Base-by-base conservation (phyloP, 2,113 vertebrate genomes). In the Corydoras sp. region DNA sequence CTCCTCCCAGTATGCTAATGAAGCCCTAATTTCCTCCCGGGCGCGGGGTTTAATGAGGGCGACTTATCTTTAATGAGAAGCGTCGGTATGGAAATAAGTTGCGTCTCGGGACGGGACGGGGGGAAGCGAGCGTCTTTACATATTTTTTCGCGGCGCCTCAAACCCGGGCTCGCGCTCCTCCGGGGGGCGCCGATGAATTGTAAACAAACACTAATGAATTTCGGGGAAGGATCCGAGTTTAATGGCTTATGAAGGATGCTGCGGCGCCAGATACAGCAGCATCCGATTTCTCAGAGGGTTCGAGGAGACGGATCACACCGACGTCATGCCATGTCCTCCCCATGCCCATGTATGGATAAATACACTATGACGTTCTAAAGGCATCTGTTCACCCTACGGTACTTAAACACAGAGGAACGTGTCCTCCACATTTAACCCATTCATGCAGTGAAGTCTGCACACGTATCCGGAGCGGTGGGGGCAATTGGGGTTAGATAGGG, bases 1-100 rank as follows among this genome's bases (percentile, higher is more conserved):
- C 63, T 2, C 77, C 61, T 79, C 68, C 86, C 87, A 82, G 13
- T 89, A 90, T 90, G 88, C 86, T 88, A 88, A 90, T 89, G 83
- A 77, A 75, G 76, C 81, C 75, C 82, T 90, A 89, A 89, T 89
- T 87, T 89, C 83, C 79, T 86, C 79, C 83, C 82, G 84, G 85
- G 85, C 74, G 72, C 76, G 75, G 73, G 81, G 81, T 76, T 83
- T 89, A 90, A 90, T 88, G 87, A 89, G 86, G 84, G 75, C 84
- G 76, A 64, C 77, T 83, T 80, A 82, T 81, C 79, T 82, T 79
- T 78, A 9, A 9, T n/a, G 65, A 75, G 24, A 79, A 79, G 77
- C 83, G 79, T 84, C 81, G 77, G 86, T 88, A 88, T 89, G 88
- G 86, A 88, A 87, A 89, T 87, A 79, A 78, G 80, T 81, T 14